Conservation (phyloP, 2,888 invertebrate genomes). For the Napeogenes inachia region DNA sequence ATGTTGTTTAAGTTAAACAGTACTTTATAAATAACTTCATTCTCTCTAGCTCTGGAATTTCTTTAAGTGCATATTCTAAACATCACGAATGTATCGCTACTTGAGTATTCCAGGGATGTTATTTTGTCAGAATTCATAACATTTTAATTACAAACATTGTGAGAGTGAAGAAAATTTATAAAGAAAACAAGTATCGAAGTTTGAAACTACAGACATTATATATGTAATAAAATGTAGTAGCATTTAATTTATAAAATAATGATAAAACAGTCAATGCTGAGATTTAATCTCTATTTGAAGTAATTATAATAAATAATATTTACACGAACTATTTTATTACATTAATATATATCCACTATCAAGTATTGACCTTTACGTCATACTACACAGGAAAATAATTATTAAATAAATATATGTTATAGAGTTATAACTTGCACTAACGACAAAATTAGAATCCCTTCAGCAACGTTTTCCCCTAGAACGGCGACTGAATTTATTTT, state of each 20-base stretch:
- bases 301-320: too few species aligned
- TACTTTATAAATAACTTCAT: conserved; percentile 2
- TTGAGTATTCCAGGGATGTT: conserved; percentile 9
- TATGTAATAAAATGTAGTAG: too few species aligned
- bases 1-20: conserved; percentile 14
- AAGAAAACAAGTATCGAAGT: background rate
- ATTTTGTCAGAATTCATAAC: conserved; percentile 11
- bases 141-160: background rate
- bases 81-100: conserved; percentile 17
- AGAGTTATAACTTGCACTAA: background rate
- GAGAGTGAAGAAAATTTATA: background rate
- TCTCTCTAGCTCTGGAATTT: conserved; percentile 6
- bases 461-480: background rate
- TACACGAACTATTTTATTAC: too few species aligned
- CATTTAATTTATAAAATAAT: too few species aligned
- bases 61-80: conserved; percentile 16
- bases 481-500: too few species aligned
- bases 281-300: too few species aligned
- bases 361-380: background rate
- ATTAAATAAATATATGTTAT: background rate
- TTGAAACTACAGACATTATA: background rate
- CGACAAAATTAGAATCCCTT: background rate
- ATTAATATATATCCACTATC: too few species aligned
- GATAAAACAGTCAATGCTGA: too few species aligned
- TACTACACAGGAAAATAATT: background rate